phyloP scores from a whole-genome alignment of 2,888 invertebrate genomes.

The Spatulosminthurus flaviceps region DNA sequence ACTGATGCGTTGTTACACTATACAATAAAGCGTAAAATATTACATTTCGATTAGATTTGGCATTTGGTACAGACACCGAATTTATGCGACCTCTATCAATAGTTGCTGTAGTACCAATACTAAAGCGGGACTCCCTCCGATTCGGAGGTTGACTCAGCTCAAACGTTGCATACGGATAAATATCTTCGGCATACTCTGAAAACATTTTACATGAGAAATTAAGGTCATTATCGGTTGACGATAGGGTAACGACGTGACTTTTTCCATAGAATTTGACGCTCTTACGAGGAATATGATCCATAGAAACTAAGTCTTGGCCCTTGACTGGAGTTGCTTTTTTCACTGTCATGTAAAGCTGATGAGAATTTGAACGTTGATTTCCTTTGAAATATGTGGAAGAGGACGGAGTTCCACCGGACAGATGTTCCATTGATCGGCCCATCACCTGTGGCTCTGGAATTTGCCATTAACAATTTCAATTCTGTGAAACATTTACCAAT shows the following conservation, averaged over 20 bases:
- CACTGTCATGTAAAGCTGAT: conserved; percentile 62
- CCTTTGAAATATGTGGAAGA: conserved; percentile 62
- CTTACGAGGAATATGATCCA: conserved; percentile 69
- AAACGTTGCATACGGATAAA: conserved; percentile 73
- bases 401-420: conserved; percentile 59
- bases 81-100: conserved; percentile 51
- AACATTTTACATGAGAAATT: too few relatives aligned
- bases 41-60: neutral
- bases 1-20: neutral
- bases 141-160: conserved; percentile 66
- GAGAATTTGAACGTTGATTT: conserved; percentile 54
- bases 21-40: too few relatives aligned
- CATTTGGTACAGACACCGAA: neutral
- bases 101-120: conserved; percentile 47
- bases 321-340: conserved; percentile 61
- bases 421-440: conserved; percentile 58
- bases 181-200: conserved; percentile 72
- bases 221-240: too few relatives aligned
- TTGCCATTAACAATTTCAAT: neutral
- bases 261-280: too few relatives aligned
- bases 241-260: too few relatives aligned
- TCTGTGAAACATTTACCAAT: neutral
- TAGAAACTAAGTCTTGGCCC: conserved; percentile 65
- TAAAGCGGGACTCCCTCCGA: conserved; percentile 55
- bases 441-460: conserved; percentile 35